These are phyloP conservation scores for Microcebus lehilahytsara DNA, from an alignment of 2,113 vertebrate genomes.

Conservation along the genomic window DNA sequence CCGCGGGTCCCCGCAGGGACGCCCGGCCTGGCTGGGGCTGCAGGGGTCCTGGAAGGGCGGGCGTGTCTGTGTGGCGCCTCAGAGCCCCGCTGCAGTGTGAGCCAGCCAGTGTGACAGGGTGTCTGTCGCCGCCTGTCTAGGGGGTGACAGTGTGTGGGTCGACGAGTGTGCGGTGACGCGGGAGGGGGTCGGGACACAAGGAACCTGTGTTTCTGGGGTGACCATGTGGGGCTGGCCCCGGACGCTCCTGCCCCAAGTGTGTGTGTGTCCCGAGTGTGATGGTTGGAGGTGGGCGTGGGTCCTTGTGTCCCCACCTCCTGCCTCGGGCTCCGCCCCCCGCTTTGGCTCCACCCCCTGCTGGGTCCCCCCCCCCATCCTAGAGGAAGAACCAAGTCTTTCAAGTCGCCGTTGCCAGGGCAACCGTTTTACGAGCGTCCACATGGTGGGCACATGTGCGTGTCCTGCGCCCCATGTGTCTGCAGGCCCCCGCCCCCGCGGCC, in stretches of 20 bases:
- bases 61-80: not conserved
- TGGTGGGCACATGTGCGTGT: constrained; percentile 76
- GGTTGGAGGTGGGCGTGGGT: not conserved
- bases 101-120: not conserved
- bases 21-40: not conserved
- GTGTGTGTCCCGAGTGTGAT: not conserved
- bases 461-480: constrained; percentile 50
- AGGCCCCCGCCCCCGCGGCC: not conserved
- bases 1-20: not conserved
- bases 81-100: not conserved
- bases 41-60: not conserved
- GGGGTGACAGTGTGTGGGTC: not conserved
- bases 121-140: not conserved
- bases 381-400: constrained; percentile 28
- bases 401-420: constrained; percentile 53
- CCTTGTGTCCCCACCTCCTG: not conserved
- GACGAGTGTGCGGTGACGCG: not conserved
- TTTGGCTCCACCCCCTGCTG: not conserved
- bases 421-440: constrained; percentile 61
- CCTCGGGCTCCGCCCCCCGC: not conserved
- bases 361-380: not conserved
- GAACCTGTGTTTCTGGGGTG: not conserved
- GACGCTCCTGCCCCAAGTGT: not conserved
- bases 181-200: not conserved
- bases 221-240: not conserved